Evolutionary conservation across 2,797 vertebrate species (phyloP), one percentile per base, ranked within the genome.

Genomic region (Adelosebastes latens): DNA sequence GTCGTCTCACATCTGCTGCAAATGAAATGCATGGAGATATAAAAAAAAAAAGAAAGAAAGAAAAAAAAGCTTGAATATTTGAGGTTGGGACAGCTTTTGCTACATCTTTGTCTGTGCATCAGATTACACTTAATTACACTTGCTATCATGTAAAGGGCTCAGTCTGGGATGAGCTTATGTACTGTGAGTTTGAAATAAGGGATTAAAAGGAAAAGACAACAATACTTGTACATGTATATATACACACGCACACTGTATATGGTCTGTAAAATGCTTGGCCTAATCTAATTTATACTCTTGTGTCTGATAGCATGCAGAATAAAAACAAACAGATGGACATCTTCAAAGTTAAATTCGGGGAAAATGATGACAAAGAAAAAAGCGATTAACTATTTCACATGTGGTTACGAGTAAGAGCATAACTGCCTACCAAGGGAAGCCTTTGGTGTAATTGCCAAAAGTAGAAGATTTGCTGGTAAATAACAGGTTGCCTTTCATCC

Each of bases 401-500:
- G 86, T 92, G 89, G 89, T 71, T 82, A 55, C 64, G 70, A 87
- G 87, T 79, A 71, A 78, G 83, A 89, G 80, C 84, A 89, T 75
- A 83, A 81, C 86, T 75, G 88, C 80, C 80, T 84, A 87, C 81
- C 69, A 65, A 84, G 85, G 63, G 72, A 85, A 86, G 85, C 80
- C 83, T 90, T 94, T 90, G 77, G 88, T 90, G 85, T 86, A 84
- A 87, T 84, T 82, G 89, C 89, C 89, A 90, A 79, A 65, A 88
- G 88, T 87, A 72, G 80, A 87, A 89, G 83, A 82, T 80, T 92
- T 92, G 86, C 81, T 91, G 91, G 85, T 90, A 90, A 91, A 91
- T 91, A 91, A 87, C 91, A 90, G 90, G 89, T 93, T 93, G 90
- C 84, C 89, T 94, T 94, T 94, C 87, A 94, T 92, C 92, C 83